These are phyloP conservation scores for Tetraodon nigroviridis DNA, from an alignment of 2,113 vertebrate genomes.

Conservation along the genomic window DNA sequence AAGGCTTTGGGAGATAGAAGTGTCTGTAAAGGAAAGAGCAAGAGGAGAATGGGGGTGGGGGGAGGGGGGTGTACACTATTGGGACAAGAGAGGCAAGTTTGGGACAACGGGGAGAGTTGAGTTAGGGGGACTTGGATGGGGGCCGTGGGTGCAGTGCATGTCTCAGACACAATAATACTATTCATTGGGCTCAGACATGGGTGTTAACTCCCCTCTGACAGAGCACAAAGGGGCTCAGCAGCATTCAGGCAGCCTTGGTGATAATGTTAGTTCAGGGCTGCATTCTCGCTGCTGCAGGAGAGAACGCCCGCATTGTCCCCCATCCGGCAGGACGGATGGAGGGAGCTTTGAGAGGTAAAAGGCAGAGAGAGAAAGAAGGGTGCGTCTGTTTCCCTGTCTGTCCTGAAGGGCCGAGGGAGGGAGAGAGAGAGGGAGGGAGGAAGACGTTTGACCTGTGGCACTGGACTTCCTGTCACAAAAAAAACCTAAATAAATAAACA, in stretches of 20 bases:
- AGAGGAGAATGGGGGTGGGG: slow-evolving; percentile 17
- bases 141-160: slow-evolving; percentile 69
- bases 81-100: slow-evolving; percentile 56
- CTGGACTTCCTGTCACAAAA: slow-evolving; percentile 66
- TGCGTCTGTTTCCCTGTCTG: slow-evolving; percentile 76
- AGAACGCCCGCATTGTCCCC: slow-evolving; percentile 77
- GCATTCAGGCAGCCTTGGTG: slow-evolving; percentile 76
- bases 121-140: slow-evolving; percentile 59
- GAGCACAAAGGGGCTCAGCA: slow-evolving; percentile 80
- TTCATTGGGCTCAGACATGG: slow-evolving; percentile 81
- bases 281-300: slow-evolving; percentile 73
- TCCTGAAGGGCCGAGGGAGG: slow-evolving; percentile 56
- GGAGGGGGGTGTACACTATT: slow-evolving; percentile 40
- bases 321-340: slow-evolving; percentile 72
- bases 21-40: slow-evolving; percentile 51
- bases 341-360: slow-evolving; percentile 74
- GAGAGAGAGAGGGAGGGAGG: slow-evolving; percentile 31
- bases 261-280: slow-evolving; percentile 81
- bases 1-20: slow-evolving; percentile 59
- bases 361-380: slow-evolving; percentile 73
- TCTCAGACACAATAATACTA: slow-evolving; percentile 86
- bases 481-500: slow-evolving; percentile 18
- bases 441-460: slow-evolving; percentile 53
- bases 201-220: slow-evolving; percentile 82
- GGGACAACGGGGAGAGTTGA: slow-evolving; percentile 40